Evolutionary conservation across 2,113 vertebrate species (phyloP), one percentile per base, ranked within the genome.

Genomic region (Triplophysa siluroides): DNA sequence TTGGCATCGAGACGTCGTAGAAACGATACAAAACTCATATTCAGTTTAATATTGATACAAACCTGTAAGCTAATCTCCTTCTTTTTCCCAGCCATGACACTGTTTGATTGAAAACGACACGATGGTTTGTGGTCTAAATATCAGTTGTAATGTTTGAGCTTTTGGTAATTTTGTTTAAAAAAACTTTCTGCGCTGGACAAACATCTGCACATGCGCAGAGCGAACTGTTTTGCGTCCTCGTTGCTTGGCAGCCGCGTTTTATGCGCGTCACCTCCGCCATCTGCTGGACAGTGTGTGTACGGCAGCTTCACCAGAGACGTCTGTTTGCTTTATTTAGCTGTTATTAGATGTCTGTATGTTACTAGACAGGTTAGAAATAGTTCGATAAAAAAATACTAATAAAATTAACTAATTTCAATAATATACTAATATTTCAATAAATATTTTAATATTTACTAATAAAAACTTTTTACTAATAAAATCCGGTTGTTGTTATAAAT

Each of bases 21-120:
- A 52, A 70, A 29, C 45, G 52, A 56, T 1, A 10, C 41, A 18
- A 26, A 1, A 60, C n/a, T 16, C 13, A 24, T 4, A 62, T 13
- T 4, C n/a, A 8, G 43, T 43, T 38, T 26, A 1, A 14, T 8
- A 8, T 19, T 23, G 19, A 65, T 19, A 76, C 73, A 63, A 71
- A 94, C 93, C 92, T 94, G 93, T 38, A 94, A 81, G 79, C 66
- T 88, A 21, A 87, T 86, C 84, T 94, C 93, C 86, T 94, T 94
- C 87, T 93, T 94, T 87, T 94, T 94, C 0, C 87, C 91, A 56
- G 93, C 89, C 93, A 94, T 94, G 1, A 60, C 11, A 75, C 12
- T 69, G 29, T 16, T 45, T 52, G 70, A 45, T 24, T 14, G 21
- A 58, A 24, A 19, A 74, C 61, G 0, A n/a, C 4, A 19, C 23